Conservation (phyloP, 2,888 invertebrate species). For the Silvanus unidentatus region DNA sequence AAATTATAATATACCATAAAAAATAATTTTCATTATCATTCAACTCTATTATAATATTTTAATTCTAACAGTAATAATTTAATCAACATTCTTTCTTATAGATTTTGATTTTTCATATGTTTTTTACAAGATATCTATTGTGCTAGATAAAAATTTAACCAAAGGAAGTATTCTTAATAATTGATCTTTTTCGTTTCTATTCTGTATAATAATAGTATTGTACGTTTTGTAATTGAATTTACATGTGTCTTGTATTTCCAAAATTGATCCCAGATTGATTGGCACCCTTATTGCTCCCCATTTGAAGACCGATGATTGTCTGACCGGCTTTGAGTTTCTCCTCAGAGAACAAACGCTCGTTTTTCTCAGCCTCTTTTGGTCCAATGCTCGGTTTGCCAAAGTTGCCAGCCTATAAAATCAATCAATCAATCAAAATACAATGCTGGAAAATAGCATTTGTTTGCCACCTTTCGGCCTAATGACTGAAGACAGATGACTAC, state of each 20-base stretch:
- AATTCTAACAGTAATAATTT: no score
- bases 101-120: no score
- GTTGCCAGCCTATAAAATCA: slow-evolving; percentile 60
- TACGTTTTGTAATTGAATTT: slow-evolving; percentile 39
- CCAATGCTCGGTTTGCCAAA: slow-evolving; percentile 86
- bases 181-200: no score
- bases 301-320: slow-evolving; percentile 89
- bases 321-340: slow-evolving; percentile 92
- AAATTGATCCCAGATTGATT: slow-evolving; percentile 95
- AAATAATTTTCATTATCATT: no score
- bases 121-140: no score
- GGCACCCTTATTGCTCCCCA: slow-evolving; percentile 97
- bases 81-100: no score
- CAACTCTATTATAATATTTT: no score
- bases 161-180: no score
- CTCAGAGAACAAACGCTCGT: slow-evolving; percentile 87
- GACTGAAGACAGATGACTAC: slow-evolving; percentile 94
- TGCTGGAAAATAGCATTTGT: not conserved
- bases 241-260: slow-evolving; percentile 97
- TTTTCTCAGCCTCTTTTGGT: slow-evolving; percentile 94
- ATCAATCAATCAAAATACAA: no score
- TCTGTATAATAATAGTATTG: no score
- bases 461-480: slow-evolving; percentile 81
- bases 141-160: no score
- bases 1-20: no score